Conservation (phyloP, 2,888 invertebrate genomes). For the Saturnia japonica region DNA sequence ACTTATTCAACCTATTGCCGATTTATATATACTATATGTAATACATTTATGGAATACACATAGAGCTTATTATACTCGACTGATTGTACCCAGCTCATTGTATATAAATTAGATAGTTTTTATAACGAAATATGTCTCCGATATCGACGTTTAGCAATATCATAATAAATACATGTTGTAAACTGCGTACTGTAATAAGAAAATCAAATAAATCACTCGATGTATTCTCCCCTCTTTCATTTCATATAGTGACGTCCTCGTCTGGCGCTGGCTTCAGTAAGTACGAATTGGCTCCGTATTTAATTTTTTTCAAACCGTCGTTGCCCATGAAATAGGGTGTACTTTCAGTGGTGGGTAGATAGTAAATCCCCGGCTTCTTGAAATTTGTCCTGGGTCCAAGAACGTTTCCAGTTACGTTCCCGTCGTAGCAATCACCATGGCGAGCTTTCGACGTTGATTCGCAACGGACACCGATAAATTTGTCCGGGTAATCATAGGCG, state of each 20-base stretch:
- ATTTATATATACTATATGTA: no score
- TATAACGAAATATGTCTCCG: slow-evolving; percentile 45
- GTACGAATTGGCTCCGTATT: slow-evolving; percentile 54
- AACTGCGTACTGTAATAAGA: slow-evolving; percentile 21
- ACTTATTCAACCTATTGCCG: no score
- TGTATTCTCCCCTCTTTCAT: slow-evolving; percentile 41
- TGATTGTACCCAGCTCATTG: slow-evolving; percentile 42
- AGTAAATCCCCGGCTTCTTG: slow-evolving; percentile 62
- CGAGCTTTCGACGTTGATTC: slow-evolving; percentile 54
- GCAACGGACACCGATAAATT: slow-evolving; percentile 62
- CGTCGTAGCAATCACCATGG: slow-evolving; percentile 57
- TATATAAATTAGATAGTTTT: slow-evolving; percentile 64
- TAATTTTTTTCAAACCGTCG: slow-evolving; percentile 49
- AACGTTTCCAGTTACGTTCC: slow-evolving; percentile 44
- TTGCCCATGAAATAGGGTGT: slow-evolving; percentile 59
- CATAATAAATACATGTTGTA: slow-evolving; percentile 25
- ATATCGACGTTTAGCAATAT: slow-evolving; percentile 25
- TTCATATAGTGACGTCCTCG: slow-evolving; percentile 52
- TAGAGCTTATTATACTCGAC: slow-evolving; percentile 33
- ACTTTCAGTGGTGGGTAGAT: slow-evolving; percentile 55
- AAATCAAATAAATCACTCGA: slow-evolving; percentile 55
- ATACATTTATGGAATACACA: no score
- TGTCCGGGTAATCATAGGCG: slow-evolving; percentile 50
- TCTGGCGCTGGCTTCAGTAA: slow-evolving; percentile 56
- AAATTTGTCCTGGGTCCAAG: slow-evolving; percentile 67